Base-by-base conservation (phyloP, 1,140 invertebrate species). In the Atopsyche davidsoni region DNA sequence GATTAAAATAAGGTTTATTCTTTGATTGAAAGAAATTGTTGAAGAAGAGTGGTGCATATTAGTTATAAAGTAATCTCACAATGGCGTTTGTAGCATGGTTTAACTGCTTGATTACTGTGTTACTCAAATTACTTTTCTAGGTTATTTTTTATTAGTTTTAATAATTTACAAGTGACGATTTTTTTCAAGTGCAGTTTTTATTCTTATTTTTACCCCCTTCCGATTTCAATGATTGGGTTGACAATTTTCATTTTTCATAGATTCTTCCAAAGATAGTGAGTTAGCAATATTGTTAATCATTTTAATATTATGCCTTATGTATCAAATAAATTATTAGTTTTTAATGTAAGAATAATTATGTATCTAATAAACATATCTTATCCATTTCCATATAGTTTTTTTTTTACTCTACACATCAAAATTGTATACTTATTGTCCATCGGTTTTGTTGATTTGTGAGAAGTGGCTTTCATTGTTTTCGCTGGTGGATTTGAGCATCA, bases 311-410 rank as follows among this genome's bases (percentile, higher is more conserved):
- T 47, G 55, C 55, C 55, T 58, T 58, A 58, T 58, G 51, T 58
- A 54, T 47, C 23, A 53, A 53, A 51, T 53, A 38, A 47, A 18
- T 53, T 51, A 34, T 58, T 53, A 58, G 51, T 21, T 39, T 34
- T 19, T 53, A 58, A 49, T 51, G 32, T 58, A 58, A 51, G 48
- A 38, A 23, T 46, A 52, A 51, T 46, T 54, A 51, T 58, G 55
- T 58, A 58, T 58, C 55, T 53, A 58, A 58, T 54, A 58, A 54
- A 58, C 55, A 58, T 58, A 58, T 58, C 55, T 54, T 58, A 58
- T 53, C 51, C 22, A 52, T 46, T 52, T 28, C 24, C n/a, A 7
- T 28, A n/a, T 28, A n/a, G 24, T 28, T 28, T 28, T 28, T 28
- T 7, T 28, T 28, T 28, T 28, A 28, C 24, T 7, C 24, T 28